Evolutionary conservation across 1,140 invertebrate genomes (phyloP), one percentile per base, ranked within the genome.

Genomic region (Caerostris darwini): DNA sequence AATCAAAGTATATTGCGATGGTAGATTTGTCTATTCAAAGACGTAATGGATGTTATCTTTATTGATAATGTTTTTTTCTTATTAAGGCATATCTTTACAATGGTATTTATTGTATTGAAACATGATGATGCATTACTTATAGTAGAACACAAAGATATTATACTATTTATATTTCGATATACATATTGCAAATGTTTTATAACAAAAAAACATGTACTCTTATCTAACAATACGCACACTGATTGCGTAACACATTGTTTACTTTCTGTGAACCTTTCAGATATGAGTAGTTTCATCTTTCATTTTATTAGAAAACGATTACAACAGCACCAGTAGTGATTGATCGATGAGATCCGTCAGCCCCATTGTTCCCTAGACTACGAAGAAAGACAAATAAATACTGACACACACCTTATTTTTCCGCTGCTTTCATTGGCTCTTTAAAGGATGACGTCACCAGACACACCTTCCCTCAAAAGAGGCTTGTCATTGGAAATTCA

Each of bases 301-400:
- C 10, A 77, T 50, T 77, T 8, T 4, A 34, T 3, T 4, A 77
- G 12, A 53, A 53, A 77, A 19, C 69, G 7, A 77, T 77, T 77
- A 77, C 10, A n/a, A 56, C 71, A 50, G 7, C 7, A 7, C 17
- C 17, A n/a, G 54, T 7, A n/a, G 7, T 83, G 82, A 83, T 83
- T 83, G 54, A 83, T 83, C 82, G 82, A 83, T 57, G 34, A 7
- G 34, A 77, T 50, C 8, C 53, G 82, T 83, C 54, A 83, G 57
- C 57, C 57, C 54, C 54, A 19, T 83, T 83, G 82, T 83, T 83
- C 54, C 82, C 82, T 10, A 57, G 82, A 83, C 82, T 83, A 83
- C 82, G 57, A 6, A 57, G 14, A 57, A 83, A 83, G 71, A 77
- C 82, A 83, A 83, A 83, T 77, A 77, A 77, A 77, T 53, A 5